phyloP scores from a whole-genome alignment of 2,888 invertebrate species.

The Tetropium fuscum region DNA sequence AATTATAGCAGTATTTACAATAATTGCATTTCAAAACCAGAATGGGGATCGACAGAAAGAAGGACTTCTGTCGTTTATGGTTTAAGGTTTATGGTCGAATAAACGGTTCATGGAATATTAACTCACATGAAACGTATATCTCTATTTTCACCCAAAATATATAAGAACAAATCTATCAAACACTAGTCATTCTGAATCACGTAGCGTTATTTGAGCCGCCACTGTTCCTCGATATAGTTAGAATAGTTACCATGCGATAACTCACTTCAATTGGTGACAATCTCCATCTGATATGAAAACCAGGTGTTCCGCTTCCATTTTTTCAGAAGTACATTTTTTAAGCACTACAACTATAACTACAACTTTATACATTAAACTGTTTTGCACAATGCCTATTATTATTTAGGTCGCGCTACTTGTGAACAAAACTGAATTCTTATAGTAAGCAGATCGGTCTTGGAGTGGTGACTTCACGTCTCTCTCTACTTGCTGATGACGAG shows the following conservation, averaged over 20 bases:
- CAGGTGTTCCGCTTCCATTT: no score
- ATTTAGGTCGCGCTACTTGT: conserved; percentile 86
- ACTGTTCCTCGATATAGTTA: no score
- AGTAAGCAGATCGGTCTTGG: conserved; percentile 84
- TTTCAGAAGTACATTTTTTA: conserved; percentile 12
- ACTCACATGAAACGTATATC: neutral
- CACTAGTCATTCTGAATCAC: neutral
- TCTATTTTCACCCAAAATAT: neutral
- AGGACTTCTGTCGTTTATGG: no score
- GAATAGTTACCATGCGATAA: no score
- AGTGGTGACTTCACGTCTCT: conserved; percentile 89
- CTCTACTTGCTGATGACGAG: conserved; percentile 82
- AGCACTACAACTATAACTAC: conserved; percentile 10
- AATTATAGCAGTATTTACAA: conserved; percentile 6
- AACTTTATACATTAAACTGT: conserved; percentile 16
- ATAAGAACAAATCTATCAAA: no score
- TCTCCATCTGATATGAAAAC: no score
- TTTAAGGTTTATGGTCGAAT: no score
- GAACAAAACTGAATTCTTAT: conserved; percentile 91
- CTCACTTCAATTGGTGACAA: no score
- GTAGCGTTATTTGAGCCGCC: neutral
- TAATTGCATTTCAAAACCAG: no score
- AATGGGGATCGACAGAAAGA: no score
- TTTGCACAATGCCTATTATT: conserved; percentile 10
- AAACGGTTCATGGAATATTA: neutral